These are phyloP conservation scores for Lordiphosa stackelbergi DNA, from an alignment of 1,140 invertebrate genomes.

Conservation along the genomic window DNA sequence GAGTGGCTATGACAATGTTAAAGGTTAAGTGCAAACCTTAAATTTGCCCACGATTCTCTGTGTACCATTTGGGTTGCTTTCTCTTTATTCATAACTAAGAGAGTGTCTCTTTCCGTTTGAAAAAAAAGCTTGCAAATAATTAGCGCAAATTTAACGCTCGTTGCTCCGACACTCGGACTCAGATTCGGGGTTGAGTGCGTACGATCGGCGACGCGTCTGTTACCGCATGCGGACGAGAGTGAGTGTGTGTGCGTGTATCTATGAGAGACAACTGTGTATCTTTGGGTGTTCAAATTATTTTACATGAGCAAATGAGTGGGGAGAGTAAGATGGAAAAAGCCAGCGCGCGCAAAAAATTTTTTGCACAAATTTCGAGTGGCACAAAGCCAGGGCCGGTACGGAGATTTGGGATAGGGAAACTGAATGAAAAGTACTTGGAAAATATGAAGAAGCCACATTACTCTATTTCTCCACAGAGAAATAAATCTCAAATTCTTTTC, in stretches of 20 bases:
- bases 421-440: no score
- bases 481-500: no score
- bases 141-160: constrained; percentile 70
- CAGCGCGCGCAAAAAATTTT: constrained; percentile 19
- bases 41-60: constrained; percentile 15
- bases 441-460: no score
- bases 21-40: constrained; percentile 59
- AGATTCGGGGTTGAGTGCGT: constrained; percentile 52
- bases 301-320: constrained; percentile 35
- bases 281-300: constrained; percentile 42
- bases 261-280: constrained; percentile 51
- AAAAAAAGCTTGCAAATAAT: constrained; percentile 65
- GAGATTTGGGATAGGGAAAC: no score
- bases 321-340: constrained; percentile 3
- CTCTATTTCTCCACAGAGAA: no score
- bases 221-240: constrained; percentile 27
- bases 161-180: constrained; percentile 18
- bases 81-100: constrained; percentile 34
- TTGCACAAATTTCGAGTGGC: constrained; percentile 19
- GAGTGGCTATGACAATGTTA: constrained; percentile 26
- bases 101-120: constrained; percentile 4
- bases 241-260: constrained; percentile 34
- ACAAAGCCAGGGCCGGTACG: constrained; percentile 8
- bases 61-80: constrained; percentile 19
- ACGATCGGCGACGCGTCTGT: constrained; percentile 42